These are phyloP conservation scores for Drosophila tripunctata DNA, from an alignment of 2,888 invertebrate species.

Conservation along the genomic window DNA sequence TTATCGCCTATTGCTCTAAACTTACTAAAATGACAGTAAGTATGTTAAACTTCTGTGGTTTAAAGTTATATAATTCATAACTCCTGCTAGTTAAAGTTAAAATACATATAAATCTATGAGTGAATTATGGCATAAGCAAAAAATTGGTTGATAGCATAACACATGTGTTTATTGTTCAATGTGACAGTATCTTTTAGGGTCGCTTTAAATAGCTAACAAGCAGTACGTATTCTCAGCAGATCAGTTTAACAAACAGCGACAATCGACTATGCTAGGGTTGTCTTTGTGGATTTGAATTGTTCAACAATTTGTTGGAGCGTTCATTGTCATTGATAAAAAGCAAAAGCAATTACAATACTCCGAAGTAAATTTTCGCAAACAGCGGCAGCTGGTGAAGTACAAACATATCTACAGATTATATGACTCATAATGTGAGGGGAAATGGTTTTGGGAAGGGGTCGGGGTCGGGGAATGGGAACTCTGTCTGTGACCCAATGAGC, in stretches of 20 bases:
- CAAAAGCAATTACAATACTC: slow-evolving; percentile 59
- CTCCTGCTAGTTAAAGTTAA: background rate
- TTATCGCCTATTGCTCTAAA: background rate
- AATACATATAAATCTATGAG: background rate
- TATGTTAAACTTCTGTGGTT: background rate
- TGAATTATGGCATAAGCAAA: too few relatives aligned
- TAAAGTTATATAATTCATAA: background rate
- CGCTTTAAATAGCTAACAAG: slow-evolving; percentile 8
- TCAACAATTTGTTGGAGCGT: slow-evolving; percentile 36
- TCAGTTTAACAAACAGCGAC: slow-evolving; percentile 15
- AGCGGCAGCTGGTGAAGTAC: slow-evolving; percentile 47
- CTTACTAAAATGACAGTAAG: background rate
- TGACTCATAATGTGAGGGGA: slow-evolving; percentile 55
- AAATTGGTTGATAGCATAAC: too few relatives aligned
- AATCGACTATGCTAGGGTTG: slow-evolving; percentile 38
- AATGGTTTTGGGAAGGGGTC: slow-evolving; percentile 20
- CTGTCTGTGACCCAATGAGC: slow-evolving; percentile 75
- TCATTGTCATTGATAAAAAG: slow-evolving; percentile 69
- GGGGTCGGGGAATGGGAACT: slow-evolving; percentile 13
- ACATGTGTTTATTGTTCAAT: too few relatives aligned
- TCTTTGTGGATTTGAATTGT: slow-evolving; percentile 31
- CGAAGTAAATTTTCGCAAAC: slow-evolving; percentile 64
- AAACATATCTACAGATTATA: slow-evolving; percentile 45
- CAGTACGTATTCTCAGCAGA: slow-evolving; percentile 11
- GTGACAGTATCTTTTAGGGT: background rate